These are phyloP conservation scores for Stegodyphus dumicola DNA, from an alignment of 1,140 invertebrate genomes.

Conservation along the genomic window DNA sequence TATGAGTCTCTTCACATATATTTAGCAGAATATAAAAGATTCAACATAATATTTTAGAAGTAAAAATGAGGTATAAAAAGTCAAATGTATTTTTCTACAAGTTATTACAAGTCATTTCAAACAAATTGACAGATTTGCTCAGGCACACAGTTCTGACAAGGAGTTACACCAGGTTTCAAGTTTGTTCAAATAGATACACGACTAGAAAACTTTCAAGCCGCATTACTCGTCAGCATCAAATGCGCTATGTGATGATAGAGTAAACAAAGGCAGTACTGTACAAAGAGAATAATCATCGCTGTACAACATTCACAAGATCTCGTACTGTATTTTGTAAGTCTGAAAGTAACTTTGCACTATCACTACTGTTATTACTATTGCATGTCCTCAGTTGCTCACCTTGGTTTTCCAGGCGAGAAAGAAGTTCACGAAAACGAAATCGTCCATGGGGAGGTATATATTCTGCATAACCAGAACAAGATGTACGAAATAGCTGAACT, in stretches of 20 bases:
- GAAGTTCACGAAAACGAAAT: conserved; percentile 88
- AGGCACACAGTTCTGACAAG: conserved; percentile 21
- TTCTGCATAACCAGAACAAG: conserved; percentile 77
- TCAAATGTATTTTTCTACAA: conserved; percentile 18
- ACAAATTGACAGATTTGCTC: conserved; percentile 7
- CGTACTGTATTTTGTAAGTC: conserved; percentile 84
- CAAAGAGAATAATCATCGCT: conserved; percentile 72
- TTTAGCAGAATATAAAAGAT: background rate
- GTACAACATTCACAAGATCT: conserved; percentile 83
- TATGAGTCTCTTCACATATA: background rate
- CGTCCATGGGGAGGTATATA: conserved; percentile 84
- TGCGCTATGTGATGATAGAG: conserved; percentile 3
- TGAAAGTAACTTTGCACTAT: conserved; percentile 73
- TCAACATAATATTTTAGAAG: conserved; percentile 4
- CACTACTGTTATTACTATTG: conserved; percentile 71
- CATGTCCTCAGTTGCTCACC: conserved; percentile 79
- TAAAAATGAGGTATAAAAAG: conserved; percentile 57
- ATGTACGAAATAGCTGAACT: conserved; percentile 80
- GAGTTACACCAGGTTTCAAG: conserved; percentile 2
- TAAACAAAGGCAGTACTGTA: conserved; percentile 42
- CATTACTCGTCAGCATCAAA: conserved; percentile 8
- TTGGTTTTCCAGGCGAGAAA: conserved; percentile 83
- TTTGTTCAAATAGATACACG: conserved; percentile 36
- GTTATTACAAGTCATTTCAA: conserved; percentile 15
- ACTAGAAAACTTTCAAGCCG: conserved; percentile 38